Evolutionary conservation across 2,113 vertebrate genomes (phyloP).

Genomic region (Larimichthys crocea): DNA sequence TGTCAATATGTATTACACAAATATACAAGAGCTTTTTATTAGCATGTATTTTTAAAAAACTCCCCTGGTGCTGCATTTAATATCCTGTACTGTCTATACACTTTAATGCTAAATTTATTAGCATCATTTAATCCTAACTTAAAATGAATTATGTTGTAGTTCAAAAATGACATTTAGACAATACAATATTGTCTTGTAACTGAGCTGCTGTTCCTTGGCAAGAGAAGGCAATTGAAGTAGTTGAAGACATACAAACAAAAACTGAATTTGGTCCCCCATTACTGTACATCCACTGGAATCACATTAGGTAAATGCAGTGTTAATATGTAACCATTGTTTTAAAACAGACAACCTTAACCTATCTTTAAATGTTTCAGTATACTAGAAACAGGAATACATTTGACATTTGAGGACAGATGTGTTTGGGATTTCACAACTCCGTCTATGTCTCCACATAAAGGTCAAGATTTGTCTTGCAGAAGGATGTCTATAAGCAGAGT

Average conservation of each 20-base stretch:
- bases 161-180: too few species aligned
- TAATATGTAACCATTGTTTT: too few species aligned
- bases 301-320: neutral
- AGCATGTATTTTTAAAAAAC: neutral
- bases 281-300: neutral
- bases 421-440: neutral
- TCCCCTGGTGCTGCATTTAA: neutral
- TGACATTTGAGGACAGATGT: neutral
- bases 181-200: too few species aligned
- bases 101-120: neutral
- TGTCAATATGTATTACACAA: neutral
- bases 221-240: too few species aligned
- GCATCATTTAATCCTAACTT: neutral
- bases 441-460: too few species aligned
- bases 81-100: neutral
- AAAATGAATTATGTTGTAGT: too few species aligned
- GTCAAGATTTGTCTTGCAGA: too few species aligned
- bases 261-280: too few species aligned
- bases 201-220: too few species aligned
- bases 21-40: neutral
- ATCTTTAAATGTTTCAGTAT: neutral
- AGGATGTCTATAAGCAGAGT: too few species aligned
- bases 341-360: too few species aligned
- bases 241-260: too few species aligned
- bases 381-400: neutral